Evolutionary conservation across 2,797 vertebrate species (phyloP).

Genomic region (Mustela erminea): DNA sequence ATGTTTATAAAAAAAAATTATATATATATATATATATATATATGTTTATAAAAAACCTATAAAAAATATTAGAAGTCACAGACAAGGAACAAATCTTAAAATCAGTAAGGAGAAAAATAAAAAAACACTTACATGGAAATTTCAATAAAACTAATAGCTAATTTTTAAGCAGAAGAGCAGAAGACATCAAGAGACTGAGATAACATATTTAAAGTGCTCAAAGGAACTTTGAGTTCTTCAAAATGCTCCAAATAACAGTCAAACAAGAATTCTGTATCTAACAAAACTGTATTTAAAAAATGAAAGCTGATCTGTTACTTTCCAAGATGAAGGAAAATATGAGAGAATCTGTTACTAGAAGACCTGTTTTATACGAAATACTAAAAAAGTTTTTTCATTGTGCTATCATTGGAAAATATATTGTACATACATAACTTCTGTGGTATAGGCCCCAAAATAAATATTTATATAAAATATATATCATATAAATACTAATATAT

Average conservation of each 20-base stretch:
- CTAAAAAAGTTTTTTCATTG: not conserved
- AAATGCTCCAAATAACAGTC: not conserved
- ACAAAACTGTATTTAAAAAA: not conserved
- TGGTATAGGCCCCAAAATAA: not conserved
- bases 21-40: too few species aligned
- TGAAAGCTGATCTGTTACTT: not conserved
- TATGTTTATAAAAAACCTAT: too few species aligned
- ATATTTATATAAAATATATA: not conserved
- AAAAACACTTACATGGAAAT: not conserved
- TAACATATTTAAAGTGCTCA: not conserved
- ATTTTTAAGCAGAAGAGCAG: not conserved
- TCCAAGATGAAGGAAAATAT: not conserved
- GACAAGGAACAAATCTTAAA: not conserved
- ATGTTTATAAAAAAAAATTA: too few species aligned
- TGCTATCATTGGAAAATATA: not conserved
- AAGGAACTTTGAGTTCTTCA: not conserved
- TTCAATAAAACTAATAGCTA: not conserved
- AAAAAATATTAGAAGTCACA: not conserved
- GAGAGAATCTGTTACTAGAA: not conserved
- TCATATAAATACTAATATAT: not conserved
- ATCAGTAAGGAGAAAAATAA: not conserved
- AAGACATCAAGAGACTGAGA: not conserved
- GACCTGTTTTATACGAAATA: not conserved
- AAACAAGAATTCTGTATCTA: not conserved
- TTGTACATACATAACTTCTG: not conserved